Evolutionary conservation across 2,113 vertebrate genomes (phyloP).

Genomic region (Galemys pyrenaicus): DNA sequence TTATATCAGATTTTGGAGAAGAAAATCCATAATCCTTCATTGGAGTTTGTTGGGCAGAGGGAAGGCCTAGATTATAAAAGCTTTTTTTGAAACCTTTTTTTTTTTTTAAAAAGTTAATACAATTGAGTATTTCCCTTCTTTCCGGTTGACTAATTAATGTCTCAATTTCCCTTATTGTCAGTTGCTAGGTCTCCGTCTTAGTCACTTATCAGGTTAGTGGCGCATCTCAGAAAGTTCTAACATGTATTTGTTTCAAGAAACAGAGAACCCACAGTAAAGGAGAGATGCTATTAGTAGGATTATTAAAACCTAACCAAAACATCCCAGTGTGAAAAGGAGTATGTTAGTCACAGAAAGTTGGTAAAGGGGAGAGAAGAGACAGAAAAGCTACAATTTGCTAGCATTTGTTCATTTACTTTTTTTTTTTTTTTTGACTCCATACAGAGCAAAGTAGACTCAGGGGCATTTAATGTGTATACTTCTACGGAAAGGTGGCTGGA

Average conservation of each 20-base stretch:
- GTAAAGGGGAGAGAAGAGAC: background rate
- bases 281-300: background rate
- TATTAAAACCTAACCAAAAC: background rate
- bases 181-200: background rate
- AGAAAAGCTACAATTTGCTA: background rate
- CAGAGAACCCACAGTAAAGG: background rate
- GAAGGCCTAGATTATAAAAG: no score
- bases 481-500: conserved; percentile 73
- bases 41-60: background rate
- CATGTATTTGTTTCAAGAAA: background rate
- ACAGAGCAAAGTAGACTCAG: background rate
- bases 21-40: conserved; percentile 1
- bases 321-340: background rate
- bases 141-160: background rate
- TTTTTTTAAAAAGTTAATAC: background rate
- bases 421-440: background rate
- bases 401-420: background rate
- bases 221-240: background rate
- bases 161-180: background rate
- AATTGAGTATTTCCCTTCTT: background rate
- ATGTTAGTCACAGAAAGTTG: background rate
- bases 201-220: background rate
- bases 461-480: conserved; percentile 8
- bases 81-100: background rate
- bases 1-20: conserved; percentile 14